phyloP scores from a whole-genome alignment of 2,113 vertebrate genomes.

The Vulpes ferrilata region DNA sequence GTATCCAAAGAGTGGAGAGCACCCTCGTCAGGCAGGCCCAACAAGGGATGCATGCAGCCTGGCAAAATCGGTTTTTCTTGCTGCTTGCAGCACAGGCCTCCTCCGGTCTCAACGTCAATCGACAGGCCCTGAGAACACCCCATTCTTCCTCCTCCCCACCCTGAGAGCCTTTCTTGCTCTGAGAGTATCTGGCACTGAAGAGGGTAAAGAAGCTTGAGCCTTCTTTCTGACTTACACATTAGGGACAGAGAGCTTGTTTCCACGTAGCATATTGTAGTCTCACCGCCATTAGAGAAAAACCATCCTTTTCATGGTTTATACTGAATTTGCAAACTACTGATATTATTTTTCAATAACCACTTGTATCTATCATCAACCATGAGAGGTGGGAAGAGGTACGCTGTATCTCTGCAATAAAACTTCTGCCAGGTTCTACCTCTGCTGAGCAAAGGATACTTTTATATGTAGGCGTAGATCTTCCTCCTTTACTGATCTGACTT shows the following conservation, averaged over 20 bases:
- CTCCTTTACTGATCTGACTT: neutral
- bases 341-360: slow-evolving; percentile 43
- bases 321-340: slow-evolving; percentile 58
- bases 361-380: slow-evolving; percentile 27
- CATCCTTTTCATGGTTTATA: slow-evolving; percentile 46
- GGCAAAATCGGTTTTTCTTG: neutral
- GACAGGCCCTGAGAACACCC: neutral
- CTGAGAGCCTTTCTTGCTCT: neutral
- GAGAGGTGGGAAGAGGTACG: slow-evolving; percentile 31
- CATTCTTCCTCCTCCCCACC: neutral
- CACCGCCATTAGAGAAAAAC: neutral
- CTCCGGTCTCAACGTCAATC: neutral
- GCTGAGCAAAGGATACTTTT: slow-evolving; percentile 40
- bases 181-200: slow-evolving; percentile 8
- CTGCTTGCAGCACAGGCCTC: neutral
- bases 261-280: neutral
- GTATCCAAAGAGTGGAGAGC: rapidly evolving
- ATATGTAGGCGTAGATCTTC: neutral
- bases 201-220: slow-evolving; percentile 54
- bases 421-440: slow-evolving; percentile 63
- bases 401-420: slow-evolving; percentile 57
- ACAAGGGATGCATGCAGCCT: neutral
- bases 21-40: too few species aligned
- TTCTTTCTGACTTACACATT: neutral
- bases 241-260: slow-evolving; percentile 2